Conservation (phyloP, 2,797 vertebrate genomes). For the Hirundo rustica region DNA sequence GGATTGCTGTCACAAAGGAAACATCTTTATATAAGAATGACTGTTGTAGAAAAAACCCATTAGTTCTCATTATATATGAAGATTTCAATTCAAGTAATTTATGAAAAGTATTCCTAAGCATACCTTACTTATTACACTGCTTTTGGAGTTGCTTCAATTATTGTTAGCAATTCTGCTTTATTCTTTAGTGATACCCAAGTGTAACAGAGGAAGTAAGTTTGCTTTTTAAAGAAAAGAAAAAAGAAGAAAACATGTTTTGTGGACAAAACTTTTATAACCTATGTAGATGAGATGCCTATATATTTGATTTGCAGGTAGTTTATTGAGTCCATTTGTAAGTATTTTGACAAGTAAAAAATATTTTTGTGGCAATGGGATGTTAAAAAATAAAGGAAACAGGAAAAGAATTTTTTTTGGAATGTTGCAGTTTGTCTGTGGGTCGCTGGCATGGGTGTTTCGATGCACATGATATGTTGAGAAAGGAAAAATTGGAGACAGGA, state of each 20-base stretch:
- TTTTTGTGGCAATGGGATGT: background rate
- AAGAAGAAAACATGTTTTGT: background rate
- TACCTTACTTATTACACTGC: background rate
- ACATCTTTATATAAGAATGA: slow-evolving; percentile 36
- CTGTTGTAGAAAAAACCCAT: background rate
- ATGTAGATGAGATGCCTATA: background rate
- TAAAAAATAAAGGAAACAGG: background rate
- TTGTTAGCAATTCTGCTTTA: background rate
- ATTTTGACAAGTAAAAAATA: background rate
- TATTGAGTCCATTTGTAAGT: background rate
- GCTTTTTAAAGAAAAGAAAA: background rate
- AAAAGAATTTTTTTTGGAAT: slow-evolving; percentile 1
- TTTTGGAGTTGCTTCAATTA: background rate
- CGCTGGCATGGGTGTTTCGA: background rate
- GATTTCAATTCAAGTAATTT: background rate
- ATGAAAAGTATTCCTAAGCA: background rate
- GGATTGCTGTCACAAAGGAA: slow-evolving; percentile 49
- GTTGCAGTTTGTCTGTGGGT: background rate
- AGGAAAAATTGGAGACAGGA: background rate
- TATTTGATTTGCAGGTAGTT: background rate
- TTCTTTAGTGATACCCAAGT: background rate
- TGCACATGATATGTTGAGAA: background rate
- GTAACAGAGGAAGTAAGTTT: background rate
- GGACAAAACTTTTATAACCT: background rate
- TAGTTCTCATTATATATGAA: background rate